Evolutionary conservation across 30 jellyfish, hydroid and myxozoan genomes (phyloP).

Genomic region (Aurelia sp.): DNA sequence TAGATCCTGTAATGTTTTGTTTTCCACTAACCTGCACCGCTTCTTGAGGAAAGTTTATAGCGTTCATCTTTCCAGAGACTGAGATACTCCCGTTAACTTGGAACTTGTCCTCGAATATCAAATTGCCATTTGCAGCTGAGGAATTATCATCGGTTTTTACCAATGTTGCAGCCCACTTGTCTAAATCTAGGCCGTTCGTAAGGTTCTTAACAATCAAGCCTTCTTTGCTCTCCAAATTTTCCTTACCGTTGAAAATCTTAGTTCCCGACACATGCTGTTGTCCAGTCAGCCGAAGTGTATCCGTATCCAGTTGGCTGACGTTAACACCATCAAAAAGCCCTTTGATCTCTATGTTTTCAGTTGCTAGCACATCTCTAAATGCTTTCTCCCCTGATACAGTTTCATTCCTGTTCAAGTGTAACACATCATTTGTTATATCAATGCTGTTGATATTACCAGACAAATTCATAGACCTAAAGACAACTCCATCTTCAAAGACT

Average conservation of each 20-base stretch:
- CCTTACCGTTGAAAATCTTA: conserved; percentile 17
- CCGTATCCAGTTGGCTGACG: conserved; percentile 30
- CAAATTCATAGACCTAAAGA: conserved; percentile 23
- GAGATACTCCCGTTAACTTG: conserved; percentile 36
- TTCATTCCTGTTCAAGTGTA: conserved; percentile 44
- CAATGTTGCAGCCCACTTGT: conserved; percentile 9
- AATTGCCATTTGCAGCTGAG: conserved; percentile 2
- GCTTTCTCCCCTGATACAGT: conserved; percentile 4
- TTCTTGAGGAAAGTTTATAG: conserved; percentile 54
- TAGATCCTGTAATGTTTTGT: conserved; percentile 60
- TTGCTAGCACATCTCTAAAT: background rate
- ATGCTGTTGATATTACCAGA: conserved; percentile 49
- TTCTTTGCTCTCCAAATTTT: background rate
- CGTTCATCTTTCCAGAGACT: conserved; percentile 42
- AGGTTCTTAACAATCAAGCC: conserved; percentile 16
- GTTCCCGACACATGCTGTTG: conserved; percentile 57
- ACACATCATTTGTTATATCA: conserved; percentile 46
- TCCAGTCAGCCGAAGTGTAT: conserved; percentile 33
- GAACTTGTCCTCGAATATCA: conserved; percentile 16
- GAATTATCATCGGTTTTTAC: background rate
- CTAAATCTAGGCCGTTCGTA: conserved; percentile 44
- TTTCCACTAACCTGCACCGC: conserved; percentile 26
- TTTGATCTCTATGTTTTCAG: background rate
- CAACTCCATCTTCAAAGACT: conserved; percentile 38
- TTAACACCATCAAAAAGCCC: conserved; percentile 56